Base-by-base conservation (phyloP, 92 coral and sea anemone species). In the Zoanthus sociatus region DNA sequence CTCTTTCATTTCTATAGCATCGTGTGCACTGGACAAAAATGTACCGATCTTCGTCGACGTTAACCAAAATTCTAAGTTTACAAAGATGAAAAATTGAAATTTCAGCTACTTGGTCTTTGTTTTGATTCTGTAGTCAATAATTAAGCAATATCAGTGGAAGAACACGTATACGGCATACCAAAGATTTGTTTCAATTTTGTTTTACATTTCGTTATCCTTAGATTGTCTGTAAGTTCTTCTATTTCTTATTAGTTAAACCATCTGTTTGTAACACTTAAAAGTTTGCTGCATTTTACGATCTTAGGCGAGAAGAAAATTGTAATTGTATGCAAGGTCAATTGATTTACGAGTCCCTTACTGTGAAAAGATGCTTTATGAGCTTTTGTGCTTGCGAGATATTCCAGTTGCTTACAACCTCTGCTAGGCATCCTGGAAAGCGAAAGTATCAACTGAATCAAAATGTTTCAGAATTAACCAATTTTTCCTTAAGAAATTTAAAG, bases 61-160 rank as follows among this genome's bases (percentile, higher is more conserved):
- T 46, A 15, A 31, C 6, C 8, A 6, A 45, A 15, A 21, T 7
- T 81, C 11, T 11, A 63, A 18, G 12, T 18, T 18, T 31, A 46
- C 31, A 81, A 46, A 1, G 60, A 21, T 11, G 44, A 26, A 81
- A 81, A 45, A 48, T 64, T 46, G 61, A 67, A 18, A 48, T 13
- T 81, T 0, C 46, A 1, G 20, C 44, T 20, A 11, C 21, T 20
- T 17, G 45, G 16, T 17, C 3, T 71, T n/a, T 61, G 55, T 78
- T 67, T 64, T 81, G 85, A 31, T 66, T n/a, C 45, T 18, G 26
- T 10, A 26, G 75, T 45, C 74, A 26, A 46, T 81, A 46, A 81
- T 64, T 81, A 81, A 81, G 85, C 85, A 81, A 81, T 81, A 81
- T 81, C 85, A 81, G 37, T 9, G 26, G 58, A 66, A 64, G 61